Evolutionary conservation across 2,113 vertebrate genomes (phyloP), one percentile per base, ranked within the genome.

Genomic region (Heterotis niloticus): DNA sequence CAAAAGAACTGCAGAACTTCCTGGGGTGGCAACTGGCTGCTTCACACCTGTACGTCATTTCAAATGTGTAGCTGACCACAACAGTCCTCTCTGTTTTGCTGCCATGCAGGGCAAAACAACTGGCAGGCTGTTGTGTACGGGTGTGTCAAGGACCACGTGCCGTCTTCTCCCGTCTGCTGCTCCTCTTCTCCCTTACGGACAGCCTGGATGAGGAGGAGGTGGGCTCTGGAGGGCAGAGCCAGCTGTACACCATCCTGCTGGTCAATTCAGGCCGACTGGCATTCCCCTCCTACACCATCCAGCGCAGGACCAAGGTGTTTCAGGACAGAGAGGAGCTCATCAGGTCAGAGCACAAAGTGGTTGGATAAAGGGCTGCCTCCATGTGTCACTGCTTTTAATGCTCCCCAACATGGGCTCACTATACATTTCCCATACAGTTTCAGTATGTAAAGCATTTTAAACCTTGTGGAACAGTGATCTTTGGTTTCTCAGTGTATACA

Each of bases 311-410:
- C 9, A 92, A 77, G 5, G 85, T 98, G 82, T 99, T 99, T 88
- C 92, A 83, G 81, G 93, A 96, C 83, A 91, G 96, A 87, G 95
- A 97, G 0, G 96, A 99, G 80, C 95, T 98, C 3, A 92, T 98
- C 84, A 94, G 95, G 96, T 98, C 78, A 51, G 85, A 26, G 10
- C 60, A 0, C 10, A 0, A 4, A 4, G 18, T 4, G 23, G 18
- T 24, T 29, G 23, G 64, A 64, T 59, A 34, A 66, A 20, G 18
- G 26, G 5, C 5, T 24, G 10, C 5, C 62, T 64, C 51, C 5
- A 51, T 26, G 12, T 57, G 3, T 57, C 10, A 23, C 24, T 29
- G 57, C 28, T 62, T 24, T 23, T 23, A 18, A 13, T 17, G n/a
- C 12, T 1, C 7, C 10, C 13, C 24, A 75, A 12, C 0, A 18